These are phyloP conservation scores for Brachycybe producta DNA, from an alignment of 2,888 invertebrate species.

Conservation along the genomic window DNA sequence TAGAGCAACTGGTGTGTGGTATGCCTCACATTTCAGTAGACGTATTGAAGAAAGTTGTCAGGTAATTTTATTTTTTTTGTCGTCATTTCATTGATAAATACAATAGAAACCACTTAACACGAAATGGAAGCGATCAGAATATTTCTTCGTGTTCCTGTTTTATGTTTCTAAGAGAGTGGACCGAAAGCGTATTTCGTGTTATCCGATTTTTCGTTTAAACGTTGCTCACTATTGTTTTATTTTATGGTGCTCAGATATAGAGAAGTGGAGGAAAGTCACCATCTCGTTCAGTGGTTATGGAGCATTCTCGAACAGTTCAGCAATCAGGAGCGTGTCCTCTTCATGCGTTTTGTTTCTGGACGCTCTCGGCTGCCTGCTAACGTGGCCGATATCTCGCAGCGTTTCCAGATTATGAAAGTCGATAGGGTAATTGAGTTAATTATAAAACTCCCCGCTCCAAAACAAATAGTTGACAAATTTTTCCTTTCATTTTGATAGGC, in stretches of 20 bases:
- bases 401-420: conserved; percentile 44
- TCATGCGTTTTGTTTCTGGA: conserved; percentile 53
- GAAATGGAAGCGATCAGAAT: neutral
- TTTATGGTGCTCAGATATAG: conserved; percentile 39
- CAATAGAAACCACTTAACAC: neutral
- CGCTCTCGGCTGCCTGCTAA: conserved; percentile 49
- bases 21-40: conserved; percentile 47
- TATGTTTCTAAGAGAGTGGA: neutral
- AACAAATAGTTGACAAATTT: too few relatives aligned
- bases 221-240: too few relatives aligned
- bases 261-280: conserved; percentile 47
- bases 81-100: neutral
- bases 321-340: conserved; percentile 48
- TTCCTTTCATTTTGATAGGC: conserved; percentile 30
- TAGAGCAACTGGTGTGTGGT: conserved; percentile 51
- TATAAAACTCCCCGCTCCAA: too few relatives aligned
- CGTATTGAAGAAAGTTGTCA: conserved; percentile 46
- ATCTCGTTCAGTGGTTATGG: conserved; percentile 51
- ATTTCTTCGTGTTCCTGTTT: conserved; percentile 10
- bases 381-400: conserved; percentile 49
- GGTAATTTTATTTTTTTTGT: conserved; percentile 33
- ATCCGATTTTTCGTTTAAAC: too few relatives aligned
- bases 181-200: too few relatives aligned
- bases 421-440: conserved; percentile 31
- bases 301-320: conserved; percentile 47